phyloP scores from a whole-genome alignment of 2,888 invertebrate genomes.

The Craniophora ligustri region DNA sequence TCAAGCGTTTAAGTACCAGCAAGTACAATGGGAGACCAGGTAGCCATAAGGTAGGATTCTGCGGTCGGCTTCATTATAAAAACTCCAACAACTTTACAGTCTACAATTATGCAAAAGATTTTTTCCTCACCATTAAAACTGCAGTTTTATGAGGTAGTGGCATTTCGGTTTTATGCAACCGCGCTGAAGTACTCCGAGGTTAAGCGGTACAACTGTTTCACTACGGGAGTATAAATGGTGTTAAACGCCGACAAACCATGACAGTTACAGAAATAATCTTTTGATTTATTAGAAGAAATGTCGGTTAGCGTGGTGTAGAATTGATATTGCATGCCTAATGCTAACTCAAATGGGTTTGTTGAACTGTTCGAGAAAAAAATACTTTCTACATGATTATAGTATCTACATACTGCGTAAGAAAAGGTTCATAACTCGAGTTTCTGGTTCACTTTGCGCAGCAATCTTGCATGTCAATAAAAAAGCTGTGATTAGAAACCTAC shows the following conservation, averaged over 20 bases:
- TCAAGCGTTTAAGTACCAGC: constrained; percentile 42
- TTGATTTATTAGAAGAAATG: constrained; percentile 44
- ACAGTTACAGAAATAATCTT: constrained; percentile 46
- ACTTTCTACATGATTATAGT: constrained; percentile 32
- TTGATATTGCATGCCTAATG: constrained; percentile 22
- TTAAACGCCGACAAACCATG: constrained; percentile 44
- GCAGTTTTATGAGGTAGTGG: constrained; percentile 62
- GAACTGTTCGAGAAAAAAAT: constrained; percentile 26
- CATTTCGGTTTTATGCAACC: constrained; percentile 69
- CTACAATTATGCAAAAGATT: constrained; percentile 48
- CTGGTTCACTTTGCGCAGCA: constrained; percentile 16
- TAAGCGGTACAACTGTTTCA: constrained; percentile 51
- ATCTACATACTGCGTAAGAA: not conserved
- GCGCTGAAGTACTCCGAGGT: constrained; percentile 41
- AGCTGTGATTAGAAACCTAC: constrained; percentile 17
- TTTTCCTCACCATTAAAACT: constrained; percentile 44
- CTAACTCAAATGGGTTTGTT: constrained; percentile 37
- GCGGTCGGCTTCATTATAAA: constrained; percentile 46
- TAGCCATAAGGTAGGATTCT: constrained; percentile 15
- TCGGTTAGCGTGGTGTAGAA: constrained; percentile 26
- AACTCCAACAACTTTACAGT: constrained; percentile 28
- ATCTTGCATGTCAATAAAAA: constrained; percentile 27
- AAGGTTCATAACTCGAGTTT: constrained; percentile 20
- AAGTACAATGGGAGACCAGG: constrained; percentile 31
- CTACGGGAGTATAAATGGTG: constrained; percentile 51